phyloP scores from a whole-genome alignment of 2,888 invertebrate genomes.

The Drosophila kuntzei region DNA sequence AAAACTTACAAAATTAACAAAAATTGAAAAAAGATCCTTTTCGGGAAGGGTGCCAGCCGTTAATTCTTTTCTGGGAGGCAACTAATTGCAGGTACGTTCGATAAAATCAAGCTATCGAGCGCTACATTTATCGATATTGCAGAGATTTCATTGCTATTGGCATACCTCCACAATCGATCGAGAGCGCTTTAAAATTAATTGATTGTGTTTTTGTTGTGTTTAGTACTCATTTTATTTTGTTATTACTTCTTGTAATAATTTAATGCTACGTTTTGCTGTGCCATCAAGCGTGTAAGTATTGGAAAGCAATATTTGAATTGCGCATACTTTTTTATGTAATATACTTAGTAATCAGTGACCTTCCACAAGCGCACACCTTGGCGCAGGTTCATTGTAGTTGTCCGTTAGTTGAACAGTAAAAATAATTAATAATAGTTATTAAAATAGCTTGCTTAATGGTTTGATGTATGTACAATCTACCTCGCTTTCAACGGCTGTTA shows the following conservation, averaged over 20 bases:
- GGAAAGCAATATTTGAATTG: constrained; percentile 19
- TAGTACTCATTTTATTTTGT: not conserved
- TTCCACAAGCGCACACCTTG: constrained; percentile 31
- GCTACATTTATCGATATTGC: constrained; percentile 24
- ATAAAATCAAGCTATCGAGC: no score
- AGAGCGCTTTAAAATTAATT: constrained; percentile 22
- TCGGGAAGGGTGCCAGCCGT: no score
- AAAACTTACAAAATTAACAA: no score
- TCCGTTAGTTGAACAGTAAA: constrained; percentile 22
- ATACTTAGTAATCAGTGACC: constrained; percentile 6
- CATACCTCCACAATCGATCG: constrained; percentile 30
- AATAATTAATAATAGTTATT: constrained; percentile 9
- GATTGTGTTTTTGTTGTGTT: not conserved
- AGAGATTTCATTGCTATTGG: constrained; percentile 18
- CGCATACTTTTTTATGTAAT: constrained; percentile 11
- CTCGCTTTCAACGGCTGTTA: not conserved
- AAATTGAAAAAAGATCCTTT: no score
- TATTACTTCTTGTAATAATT: constrained; percentile 5
- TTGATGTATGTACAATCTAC: not conserved
- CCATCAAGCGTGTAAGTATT: constrained; percentile 44
- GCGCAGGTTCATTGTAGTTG: constrained; percentile 45
- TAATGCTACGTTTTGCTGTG: constrained; percentile 6
- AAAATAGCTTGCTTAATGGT: not conserved
- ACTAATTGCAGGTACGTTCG: no score
- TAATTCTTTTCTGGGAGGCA: no score